Evolutionary conservation across 53 echinoderm and acorn worm genomes (phyloP).

Genomic region (Apostichopus leukothele): DNA sequence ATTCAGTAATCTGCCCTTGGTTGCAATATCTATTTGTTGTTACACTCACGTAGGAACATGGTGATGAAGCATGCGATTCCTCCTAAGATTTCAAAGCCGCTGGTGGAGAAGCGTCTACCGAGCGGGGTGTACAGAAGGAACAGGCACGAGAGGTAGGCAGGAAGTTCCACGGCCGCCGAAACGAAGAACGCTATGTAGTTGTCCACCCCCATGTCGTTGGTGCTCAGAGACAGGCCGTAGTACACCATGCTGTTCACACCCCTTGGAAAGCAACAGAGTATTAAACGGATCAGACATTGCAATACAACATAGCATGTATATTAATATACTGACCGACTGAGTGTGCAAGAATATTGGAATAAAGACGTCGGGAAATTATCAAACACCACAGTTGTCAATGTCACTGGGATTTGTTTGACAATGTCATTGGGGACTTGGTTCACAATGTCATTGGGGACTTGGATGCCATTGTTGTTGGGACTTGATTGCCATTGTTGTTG

Average conservation of each 20-base stretch:
- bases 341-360: too few relatives aligned
- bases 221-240: slow-evolving; percentile 31
- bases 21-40: too few relatives aligned
- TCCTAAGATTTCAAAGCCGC: slow-evolving; percentile 35
- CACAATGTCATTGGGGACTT: too few relatives aligned
- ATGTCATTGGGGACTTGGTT: too few relatives aligned
- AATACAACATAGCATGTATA: too few relatives aligned
- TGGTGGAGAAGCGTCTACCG: slow-evolving; percentile 18
- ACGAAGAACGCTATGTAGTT: slow-evolving; percentile 41
- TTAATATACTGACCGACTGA: too few relatives aligned
- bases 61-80: slow-evolving; percentile 43
- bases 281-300: not conserved
- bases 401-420: too few relatives aligned
- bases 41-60: slow-evolving; percentile 39
- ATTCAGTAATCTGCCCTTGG: too few relatives aligned
- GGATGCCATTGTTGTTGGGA: too few relatives aligned
- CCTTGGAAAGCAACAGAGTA: not conserved
- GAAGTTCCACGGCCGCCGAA: slow-evolving; percentile 34
- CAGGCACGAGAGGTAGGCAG: slow-evolving; percentile 29
- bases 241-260: slow-evolving; percentile 44
- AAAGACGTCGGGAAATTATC: too few relatives aligned
- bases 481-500: too few relatives aligned
- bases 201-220: slow-evolving; percentile 10
- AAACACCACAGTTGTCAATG: too few relatives aligned
- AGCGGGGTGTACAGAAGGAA: slow-evolving; percentile 6